Evolutionary conservation across 2,113 vertebrate species (phyloP).

Genomic region (Hyla sarda): DNA sequence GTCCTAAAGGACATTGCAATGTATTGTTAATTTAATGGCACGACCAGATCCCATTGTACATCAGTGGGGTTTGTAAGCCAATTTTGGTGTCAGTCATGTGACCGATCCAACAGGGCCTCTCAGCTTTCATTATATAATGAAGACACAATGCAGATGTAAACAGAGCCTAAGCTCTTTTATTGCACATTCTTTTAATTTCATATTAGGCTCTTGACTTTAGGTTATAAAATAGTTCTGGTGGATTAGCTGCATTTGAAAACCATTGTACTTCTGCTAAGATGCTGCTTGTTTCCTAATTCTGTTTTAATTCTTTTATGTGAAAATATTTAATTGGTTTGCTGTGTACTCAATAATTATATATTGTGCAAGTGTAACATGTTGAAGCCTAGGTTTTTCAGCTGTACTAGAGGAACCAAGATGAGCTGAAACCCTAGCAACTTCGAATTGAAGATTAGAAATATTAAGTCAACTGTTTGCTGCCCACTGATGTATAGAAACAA

Average conservation of each 20-base stretch:
- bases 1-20: no score
- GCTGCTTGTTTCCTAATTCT: not conserved
- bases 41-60: no score
- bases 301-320: constrained; percentile 17
- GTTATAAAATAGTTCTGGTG: not conserved
- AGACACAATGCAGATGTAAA: not conserved
- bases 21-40: no score
- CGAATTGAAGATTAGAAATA: constrained; percentile 36
- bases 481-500: constrained; percentile 35
- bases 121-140: not conserved
- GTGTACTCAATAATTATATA: not conserved
- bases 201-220: not conserved
- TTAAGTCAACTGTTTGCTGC: constrained; percentile 8
- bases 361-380: not conserved
- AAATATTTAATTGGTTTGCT: not conserved
- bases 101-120: not conserved
- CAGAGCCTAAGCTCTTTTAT: not conserved
- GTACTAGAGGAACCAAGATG: not conserved
- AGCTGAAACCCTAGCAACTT: not conserved
- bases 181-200: not conserved
- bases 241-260: not conserved
- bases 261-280: not conserved
- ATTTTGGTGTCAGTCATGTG: no score
- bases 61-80: no score
- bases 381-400: not conserved